Evolutionary conservation across 2,888 invertebrate species (phyloP).

Genomic region (Gerris lacustris): DNA sequence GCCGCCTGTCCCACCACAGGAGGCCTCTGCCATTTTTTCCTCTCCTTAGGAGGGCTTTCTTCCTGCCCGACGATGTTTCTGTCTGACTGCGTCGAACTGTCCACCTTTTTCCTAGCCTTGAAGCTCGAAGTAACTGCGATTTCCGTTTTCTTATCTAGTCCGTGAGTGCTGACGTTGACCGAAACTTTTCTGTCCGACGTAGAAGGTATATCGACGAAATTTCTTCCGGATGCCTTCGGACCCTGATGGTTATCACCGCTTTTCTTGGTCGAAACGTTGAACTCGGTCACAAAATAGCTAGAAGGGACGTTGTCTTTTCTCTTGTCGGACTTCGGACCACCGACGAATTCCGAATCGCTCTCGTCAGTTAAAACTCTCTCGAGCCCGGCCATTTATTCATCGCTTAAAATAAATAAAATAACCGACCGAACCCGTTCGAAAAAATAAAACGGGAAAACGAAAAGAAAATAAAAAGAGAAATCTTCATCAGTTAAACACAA

Average conservation of each 20-base stretch:
- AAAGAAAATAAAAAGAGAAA: too few relatives aligned
- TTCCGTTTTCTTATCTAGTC: not conserved
- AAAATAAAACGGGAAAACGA: too few relatives aligned
- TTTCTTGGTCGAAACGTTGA: constrained; percentile 7
- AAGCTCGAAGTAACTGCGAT: not conserved
- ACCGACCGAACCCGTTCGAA: too few relatives aligned
- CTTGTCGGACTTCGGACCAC: not conserved
- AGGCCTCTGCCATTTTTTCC: constrained; percentile 37
- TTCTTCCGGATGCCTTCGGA: not conserved
- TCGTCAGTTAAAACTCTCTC: not conserved
- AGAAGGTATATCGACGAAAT: not conserved
- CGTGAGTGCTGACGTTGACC: constrained; percentile 8
- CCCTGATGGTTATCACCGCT: not conserved
- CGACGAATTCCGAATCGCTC: not conserved
- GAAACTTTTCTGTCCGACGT: constrained; percentile 10
- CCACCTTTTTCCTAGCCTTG: not conserved
- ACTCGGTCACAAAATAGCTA: constrained; percentile 24
- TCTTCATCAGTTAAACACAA: too few relatives aligned
- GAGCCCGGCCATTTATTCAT: not conserved
- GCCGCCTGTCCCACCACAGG: constrained; percentile 36
- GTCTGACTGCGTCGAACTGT: constrained; percentile 11
- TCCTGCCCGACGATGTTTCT: constrained; percentile 19
- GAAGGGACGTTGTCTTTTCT: constrained; percentile 13
- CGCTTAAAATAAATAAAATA: too few relatives aligned
- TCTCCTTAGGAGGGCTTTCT: constrained; percentile 28